Base-by-base conservation (phyloP, 2,797 vertebrate species). In the Aphelocoma californica region DNA sequence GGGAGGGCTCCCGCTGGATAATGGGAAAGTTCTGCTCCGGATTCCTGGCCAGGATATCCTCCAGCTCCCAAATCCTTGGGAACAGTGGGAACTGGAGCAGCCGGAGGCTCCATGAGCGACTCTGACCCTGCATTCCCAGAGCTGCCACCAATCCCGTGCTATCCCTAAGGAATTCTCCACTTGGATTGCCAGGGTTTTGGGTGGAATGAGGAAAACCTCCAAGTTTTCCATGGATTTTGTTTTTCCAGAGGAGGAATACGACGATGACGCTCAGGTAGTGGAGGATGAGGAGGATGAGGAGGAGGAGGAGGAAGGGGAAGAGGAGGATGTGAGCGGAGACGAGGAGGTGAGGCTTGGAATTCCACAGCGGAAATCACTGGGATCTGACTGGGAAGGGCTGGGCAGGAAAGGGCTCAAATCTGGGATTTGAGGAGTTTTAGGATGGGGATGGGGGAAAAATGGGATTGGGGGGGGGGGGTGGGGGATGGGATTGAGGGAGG, bases 321-420 rank as follows among this genome's bases (percentile, higher is more conserved):
- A 99, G 84, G 99, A 99, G 51, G 99, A 99, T 6, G 99, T 99
- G 87, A 99, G 99, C 16, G 99, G 98, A 96, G 99, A 99, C 95
- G 99, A 99, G 56, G 98, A 98, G 98, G 98, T 98, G 75, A 97
- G 95, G 31, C 15, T n/a, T 3, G 48, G 61, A 54, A 67, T 65
- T 84, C 44, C 1, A 1, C 10, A 4, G 6, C 4, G 1, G 81
- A n/a, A n/a, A n/a, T 31, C 5, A 20, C 8, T 4, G 0, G 64
- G 34, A 19, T 28, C 5, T 51, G 8, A 16, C 20, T 5, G 58
- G 70, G 58, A 70, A 11, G 10, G 56, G 26, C 21, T 38, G 57
- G 23, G 36, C 8, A 3, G 58, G 57, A 69, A 86, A 67, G 2
- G 7, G 18, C 31, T 44, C 40, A 12, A 38, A 23, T 25, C 2